phyloP scores from a whole-genome alignment of 2,888 invertebrate species.

The Drosophila aldrichi region DNA sequence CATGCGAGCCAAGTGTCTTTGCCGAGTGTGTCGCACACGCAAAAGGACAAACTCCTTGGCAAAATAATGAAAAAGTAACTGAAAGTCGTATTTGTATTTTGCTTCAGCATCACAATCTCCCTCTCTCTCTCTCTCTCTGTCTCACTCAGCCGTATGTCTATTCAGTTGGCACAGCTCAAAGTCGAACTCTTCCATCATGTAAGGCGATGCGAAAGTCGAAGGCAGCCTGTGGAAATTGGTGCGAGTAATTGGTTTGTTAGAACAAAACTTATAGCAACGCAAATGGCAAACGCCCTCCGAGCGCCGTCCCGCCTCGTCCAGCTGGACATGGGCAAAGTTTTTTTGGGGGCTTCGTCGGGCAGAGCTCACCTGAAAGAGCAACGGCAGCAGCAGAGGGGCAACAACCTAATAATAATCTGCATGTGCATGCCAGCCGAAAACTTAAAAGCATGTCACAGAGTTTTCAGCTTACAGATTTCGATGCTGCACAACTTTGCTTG shows the following conservation, averaged over 20 bases:
- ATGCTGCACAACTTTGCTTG: slow-evolving; percentile 74
- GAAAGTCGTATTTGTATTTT: slow-evolving; percentile 80
- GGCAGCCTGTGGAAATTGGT: slow-evolving; percentile 76
- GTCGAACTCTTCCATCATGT: slow-evolving; percentile 79
- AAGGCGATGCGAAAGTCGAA: slow-evolving; percentile 53
- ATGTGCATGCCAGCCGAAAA: slow-evolving; percentile 76
- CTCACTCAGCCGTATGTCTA: not conserved
- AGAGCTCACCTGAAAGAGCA: slow-evolving; percentile 45
- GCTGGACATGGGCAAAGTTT: slow-evolving; percentile 74
- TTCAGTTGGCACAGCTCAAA: slow-evolving; percentile 50
- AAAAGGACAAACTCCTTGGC: slow-evolving; percentile 79
- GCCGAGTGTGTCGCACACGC: slow-evolving; percentile 59
- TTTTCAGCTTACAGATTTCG: slow-evolving; percentile 79
- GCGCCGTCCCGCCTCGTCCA: slow-evolving; percentile 2
- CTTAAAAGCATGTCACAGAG: slow-evolving; percentile 81
- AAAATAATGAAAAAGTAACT: slow-evolving; percentile 81
- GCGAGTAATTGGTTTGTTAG: slow-evolving; percentile 80
- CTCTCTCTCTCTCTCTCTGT: not conserved
- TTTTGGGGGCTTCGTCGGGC: slow-evolving; percentile 2
- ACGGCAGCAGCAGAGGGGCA: slow-evolving; percentile 12
- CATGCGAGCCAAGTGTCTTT: slow-evolving; percentile 59
- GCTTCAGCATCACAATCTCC: slow-evolving; percentile 48
- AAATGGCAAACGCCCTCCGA: slow-evolving; percentile 46
- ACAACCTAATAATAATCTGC: slow-evolving; percentile 79
- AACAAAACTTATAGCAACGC: slow-evolving; percentile 75